Percentiles rank a stretch among this genome's conserved stretches.
phyloP scores from a whole-genome alignment of 2,113 vertebrate genomes.

The Malurus melanocephalus region DNA sequence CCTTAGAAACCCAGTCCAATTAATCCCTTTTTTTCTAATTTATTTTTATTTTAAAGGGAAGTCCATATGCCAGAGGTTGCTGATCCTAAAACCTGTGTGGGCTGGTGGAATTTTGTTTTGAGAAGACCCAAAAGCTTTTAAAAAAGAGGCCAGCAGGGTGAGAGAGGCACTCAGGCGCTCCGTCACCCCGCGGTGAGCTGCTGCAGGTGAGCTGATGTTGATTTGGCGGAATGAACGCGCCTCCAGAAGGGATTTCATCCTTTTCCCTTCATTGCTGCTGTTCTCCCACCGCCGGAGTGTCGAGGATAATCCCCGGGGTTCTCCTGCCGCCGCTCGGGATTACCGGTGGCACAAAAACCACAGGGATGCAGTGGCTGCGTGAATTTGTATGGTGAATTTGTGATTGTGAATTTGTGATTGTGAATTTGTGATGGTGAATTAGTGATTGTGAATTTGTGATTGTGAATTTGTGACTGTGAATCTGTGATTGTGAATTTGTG shows the following conservation, averaged over 20 bases:
- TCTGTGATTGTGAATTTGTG: too few relatives aligned
- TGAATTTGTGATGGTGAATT: too few relatives aligned
- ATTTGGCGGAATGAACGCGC: not conserved
- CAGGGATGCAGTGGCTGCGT: too few relatives aligned
- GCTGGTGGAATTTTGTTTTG: not conserved
- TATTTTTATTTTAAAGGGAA: not conserved
- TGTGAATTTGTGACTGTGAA: too few relatives aligned
- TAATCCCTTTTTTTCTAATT: too few relatives aligned
- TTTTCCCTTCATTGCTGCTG: not conserved
- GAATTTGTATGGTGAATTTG: too few relatives aligned
- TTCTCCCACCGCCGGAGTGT: not conserved
- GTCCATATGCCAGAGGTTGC: not conserved
- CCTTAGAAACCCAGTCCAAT: not conserved
- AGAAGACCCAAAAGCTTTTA: not conserved
- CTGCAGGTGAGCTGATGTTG: not conserved
- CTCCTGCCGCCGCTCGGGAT: not conserved
- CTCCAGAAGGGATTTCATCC: slow-evolving; percentile 14
- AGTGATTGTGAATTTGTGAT: too few relatives aligned
- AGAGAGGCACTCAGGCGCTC: rapidly evolving
- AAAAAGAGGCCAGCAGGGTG: not conserved
- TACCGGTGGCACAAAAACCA: too few relatives aligned
- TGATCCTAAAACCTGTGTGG: rapidly evolving
- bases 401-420: too few relatives aligned
- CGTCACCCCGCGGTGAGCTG: not conserved
- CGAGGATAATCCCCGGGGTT: slow-evolving; percentile 1